Percentiles rank a stretch among this genome's conserved stretches.
Conservation (phyloP, 2,888 invertebrate species). For the Hyppa rectilinea region DNA sequence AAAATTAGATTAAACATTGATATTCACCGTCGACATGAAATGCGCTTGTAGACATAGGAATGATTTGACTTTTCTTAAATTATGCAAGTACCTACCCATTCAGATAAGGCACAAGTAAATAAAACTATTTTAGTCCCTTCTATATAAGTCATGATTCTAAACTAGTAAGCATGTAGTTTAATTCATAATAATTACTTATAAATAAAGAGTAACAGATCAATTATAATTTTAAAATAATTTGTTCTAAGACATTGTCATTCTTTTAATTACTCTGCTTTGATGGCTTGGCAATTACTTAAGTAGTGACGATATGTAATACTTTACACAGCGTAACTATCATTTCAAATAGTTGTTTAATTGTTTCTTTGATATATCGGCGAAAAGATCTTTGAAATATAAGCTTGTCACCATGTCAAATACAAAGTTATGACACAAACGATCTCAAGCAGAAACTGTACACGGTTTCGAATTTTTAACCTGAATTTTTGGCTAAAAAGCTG, state of each 20-base stretch:
- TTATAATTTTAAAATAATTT: conserved; percentile 26
- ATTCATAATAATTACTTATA: conserved; percentile 15
- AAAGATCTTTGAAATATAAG: not conserved
- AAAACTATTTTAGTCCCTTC: conserved; percentile 22
- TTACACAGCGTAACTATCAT: conserved; percentile 1
- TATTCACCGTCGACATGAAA: conserved; percentile 31
- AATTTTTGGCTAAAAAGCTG: not conserved
- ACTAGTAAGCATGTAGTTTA: conserved; percentile 14
- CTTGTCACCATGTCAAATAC: not conserved
- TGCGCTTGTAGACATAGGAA: conserved; percentile 53
- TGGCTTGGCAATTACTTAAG: conserved; percentile 23
- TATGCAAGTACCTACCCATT: conserved; percentile 54
- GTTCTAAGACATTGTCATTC: conserved; percentile 25
- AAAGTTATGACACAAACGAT: not conserved
- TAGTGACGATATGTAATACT: not conserved
- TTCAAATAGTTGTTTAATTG: conserved; percentile 7
- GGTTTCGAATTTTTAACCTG: conserved; percentile 1
- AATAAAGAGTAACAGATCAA: conserved; percentile 42
- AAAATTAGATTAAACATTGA: conserved; percentile 3
- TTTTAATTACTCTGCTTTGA: conserved; percentile 5
- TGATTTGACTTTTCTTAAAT: conserved; percentile 57
- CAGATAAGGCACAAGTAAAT: conserved; percentile 60
- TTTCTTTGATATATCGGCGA: not conserved
- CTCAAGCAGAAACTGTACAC: not conserved
- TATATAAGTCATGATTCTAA: conserved; percentile 11